phyloP scores from a whole-genome alignment of 2,888 invertebrate species.

The Sminthurides aquaticus region DNA sequence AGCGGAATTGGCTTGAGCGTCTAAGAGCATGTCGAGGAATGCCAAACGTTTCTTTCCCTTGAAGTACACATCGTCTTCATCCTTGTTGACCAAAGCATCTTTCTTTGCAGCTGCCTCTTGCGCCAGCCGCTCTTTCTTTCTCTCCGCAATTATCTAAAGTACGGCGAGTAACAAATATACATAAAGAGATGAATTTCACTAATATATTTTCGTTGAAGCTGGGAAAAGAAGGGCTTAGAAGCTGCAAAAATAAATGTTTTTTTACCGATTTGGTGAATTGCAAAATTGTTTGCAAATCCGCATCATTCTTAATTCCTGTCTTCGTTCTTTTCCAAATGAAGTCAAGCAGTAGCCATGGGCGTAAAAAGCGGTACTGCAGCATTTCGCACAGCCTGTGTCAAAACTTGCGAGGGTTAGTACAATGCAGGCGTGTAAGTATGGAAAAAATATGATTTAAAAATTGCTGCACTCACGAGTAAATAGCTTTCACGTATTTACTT shows the following conservation, averaged over 20 bases:
- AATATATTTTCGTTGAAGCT: too few relatives aligned
- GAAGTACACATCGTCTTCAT: conserved; percentile 31
- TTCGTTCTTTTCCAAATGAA: not conserved
- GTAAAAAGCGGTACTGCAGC: conserved; percentile 18
- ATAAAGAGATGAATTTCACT: too few relatives aligned
- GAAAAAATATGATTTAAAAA: not conserved
- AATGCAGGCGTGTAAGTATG: conserved; percentile 18
- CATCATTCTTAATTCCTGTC: not conserved
- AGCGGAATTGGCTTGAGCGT: conserved; percentile 49
- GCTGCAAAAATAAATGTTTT: too few relatives aligned
- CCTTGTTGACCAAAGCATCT: conserved; percentile 15
- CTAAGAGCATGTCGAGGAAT: not conserved
- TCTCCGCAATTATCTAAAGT: not conserved
- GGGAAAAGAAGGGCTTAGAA: too few relatives aligned
- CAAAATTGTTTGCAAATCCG: not conserved
- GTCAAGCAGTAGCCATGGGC: not conserved
- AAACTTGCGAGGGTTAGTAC: conserved; percentile 17
- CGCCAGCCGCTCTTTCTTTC: not conserved
- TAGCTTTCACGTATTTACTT: conserved; percentile 25
- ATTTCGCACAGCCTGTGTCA: not conserved
- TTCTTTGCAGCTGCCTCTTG: conserved; percentile 21
- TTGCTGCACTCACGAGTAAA: conserved; percentile 1
- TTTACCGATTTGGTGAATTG: conserved; percentile 20
- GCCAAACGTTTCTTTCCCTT: not conserved
- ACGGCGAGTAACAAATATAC: not conserved